Base-by-base conservation (phyloP, 2,113 vertebrate genomes). In the Garra rufa region DNA sequence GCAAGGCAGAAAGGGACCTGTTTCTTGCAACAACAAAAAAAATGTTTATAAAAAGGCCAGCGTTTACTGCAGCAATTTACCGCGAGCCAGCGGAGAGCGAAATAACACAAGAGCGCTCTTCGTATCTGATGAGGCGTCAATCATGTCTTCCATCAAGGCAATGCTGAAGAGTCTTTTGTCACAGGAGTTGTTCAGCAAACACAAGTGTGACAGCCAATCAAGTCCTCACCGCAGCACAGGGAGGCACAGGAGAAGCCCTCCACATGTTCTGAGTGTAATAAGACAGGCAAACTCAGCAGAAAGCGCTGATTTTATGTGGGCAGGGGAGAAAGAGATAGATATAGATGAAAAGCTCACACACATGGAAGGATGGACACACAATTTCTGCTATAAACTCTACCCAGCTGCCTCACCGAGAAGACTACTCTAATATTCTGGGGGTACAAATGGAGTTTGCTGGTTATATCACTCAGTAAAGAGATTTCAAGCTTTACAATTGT, bases 131-230 rank as follows among this genome's bases (percentile, higher is more conserved):
- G 46, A 69, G 74, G n/a, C 17, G 38, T 84, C 83, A 48, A 52
- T 78, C 83, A 55, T 15, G 43, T 30, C n/a, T 55, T 61, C 71
- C 75, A 34, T 74, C 52, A 50, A 28, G n/a, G 43, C 59, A 55
- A 50, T 2, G 26, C 34, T 83, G 43, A 50, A 81, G 57, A 84
- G 74, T 57, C 77, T 79, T 81, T 70, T 71, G 71, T 81, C 70
- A 84, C 61, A 41, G 55, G 44, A 28, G 74, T 65, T 41, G 61
- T 69, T 77, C 48, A 21, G 70, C 76, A 78, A 78, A 86, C 80
- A 63, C 48, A 30, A 61, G 41, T 48, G 81, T 78, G 85, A 86
- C 81, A 78, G 73, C 46, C 38, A 77, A 84, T 84, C 44, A 55
- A 52, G 83, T 69, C 79, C n/a, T 84, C 61, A 9, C n/a, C 69